Evolutionary conservation across 2,797 vertebrate genomes (phyloP).

Genomic region (Trachurus trachurus): DNA sequence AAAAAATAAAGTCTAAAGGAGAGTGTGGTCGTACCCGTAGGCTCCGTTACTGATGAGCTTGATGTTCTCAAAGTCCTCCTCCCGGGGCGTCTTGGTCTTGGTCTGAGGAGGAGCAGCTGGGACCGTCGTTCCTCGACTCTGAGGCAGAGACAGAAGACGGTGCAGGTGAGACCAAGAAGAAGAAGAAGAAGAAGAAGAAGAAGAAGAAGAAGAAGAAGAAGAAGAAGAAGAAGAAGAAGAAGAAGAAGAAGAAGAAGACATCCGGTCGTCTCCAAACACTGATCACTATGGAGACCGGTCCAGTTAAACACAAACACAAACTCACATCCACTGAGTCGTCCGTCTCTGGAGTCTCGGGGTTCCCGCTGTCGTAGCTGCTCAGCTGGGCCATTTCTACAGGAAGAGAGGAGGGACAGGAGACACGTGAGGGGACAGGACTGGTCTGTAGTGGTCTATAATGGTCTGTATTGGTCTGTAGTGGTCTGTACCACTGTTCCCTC

Average conservation of each 20-base stretch:
- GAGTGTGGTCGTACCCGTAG: constrained; percentile 94
- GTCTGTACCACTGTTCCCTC: too few relatives aligned
- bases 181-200: too few relatives aligned
- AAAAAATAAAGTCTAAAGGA: too few relatives aligned
- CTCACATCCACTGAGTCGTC: constrained; percentile 94
- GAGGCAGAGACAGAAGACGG: constrained; percentile 26
- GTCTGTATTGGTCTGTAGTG: too few relatives aligned
- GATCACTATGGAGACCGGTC: too few relatives aligned
- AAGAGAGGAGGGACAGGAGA: background rate
- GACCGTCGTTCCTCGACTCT: constrained; percentile 87
- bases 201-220: too few relatives aligned
- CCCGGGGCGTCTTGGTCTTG: constrained; percentile 90
- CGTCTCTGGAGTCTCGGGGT: constrained; percentile 94
- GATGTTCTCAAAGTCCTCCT: constrained; percentile 97
- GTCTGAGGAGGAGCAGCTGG: constrained; percentile 79
- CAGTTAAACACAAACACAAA: background rate
- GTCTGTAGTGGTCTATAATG: too few relatives aligned
- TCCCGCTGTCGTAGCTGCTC: constrained; percentile 94
- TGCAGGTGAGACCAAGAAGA: too few relatives aligned
- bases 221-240: too few relatives aligned
- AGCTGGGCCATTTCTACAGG: constrained; percentile 95
- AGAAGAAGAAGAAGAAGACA: too few relatives aligned
- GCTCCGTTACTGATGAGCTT: constrained; percentile 98
- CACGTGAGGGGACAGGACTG: too few relatives aligned
- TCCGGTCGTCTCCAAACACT: too few relatives aligned